A percentile compares a stretch with the other conserved stretches of the same genome.
phyloP scores from a whole-genome alignment of 2,113 vertebrate species.

The Paramisgurnus dabryanus region DNA sequence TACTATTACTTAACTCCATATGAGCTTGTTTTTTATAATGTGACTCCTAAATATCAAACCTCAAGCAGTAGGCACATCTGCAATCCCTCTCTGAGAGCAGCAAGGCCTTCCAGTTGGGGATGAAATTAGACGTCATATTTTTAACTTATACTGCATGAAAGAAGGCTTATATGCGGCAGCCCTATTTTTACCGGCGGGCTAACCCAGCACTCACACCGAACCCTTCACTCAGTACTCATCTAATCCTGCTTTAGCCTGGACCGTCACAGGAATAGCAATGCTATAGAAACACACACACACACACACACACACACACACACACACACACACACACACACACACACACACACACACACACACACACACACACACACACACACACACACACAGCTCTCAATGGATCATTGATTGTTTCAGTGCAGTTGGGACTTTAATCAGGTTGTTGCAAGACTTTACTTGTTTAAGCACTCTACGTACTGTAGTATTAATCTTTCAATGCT shows the following conservation, averaged over 20 bases:
- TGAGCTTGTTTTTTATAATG: too few species aligned
- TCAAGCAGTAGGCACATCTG: not conserved
- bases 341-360: not conserved
- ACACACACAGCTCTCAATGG: not conserved
- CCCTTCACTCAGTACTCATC: conserved; percentile 72
- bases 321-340: not conserved
- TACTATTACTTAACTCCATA: too few species aligned
- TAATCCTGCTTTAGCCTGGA: conserved; percentile 73
- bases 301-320: not conserved
- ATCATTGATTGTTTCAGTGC: not conserved
- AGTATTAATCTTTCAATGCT: too few species aligned
- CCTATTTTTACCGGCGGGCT: conserved; percentile 76
- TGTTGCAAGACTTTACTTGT: not conserved
- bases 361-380: not conserved
- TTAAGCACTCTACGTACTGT: not conserved
- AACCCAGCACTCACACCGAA: conserved; percentile 65
- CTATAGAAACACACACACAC: conserved; percentile 45
- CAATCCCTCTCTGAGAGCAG: not conserved
- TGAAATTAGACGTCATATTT: conserved; percentile 77
- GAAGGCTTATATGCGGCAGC: conserved; percentile 73
- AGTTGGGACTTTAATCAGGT: not conserved
- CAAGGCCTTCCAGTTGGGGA: conserved; percentile 51
- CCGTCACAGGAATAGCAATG: conserved; percentile 69
- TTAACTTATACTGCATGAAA: conserved; percentile 78
- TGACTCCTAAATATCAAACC: too few species aligned